Conservation (phyloP, 2,113 vertebrate species). For the Reinhardtius hippoglossoides region DNA sequence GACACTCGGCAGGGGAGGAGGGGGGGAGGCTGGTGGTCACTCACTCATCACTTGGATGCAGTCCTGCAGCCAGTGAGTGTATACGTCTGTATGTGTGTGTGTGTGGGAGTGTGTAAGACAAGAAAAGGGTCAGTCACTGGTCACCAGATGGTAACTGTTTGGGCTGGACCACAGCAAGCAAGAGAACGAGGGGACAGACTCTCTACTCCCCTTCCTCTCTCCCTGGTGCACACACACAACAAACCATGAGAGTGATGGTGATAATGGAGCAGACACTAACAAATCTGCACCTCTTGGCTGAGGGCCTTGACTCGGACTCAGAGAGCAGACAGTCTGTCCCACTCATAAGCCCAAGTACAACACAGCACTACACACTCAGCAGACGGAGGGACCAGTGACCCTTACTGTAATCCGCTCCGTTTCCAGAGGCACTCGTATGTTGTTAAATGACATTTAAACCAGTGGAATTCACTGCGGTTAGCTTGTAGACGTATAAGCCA, state of each 20-base stretch:
- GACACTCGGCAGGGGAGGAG: constrained; percentile 51
- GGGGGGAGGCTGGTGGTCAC: constrained; percentile 54
- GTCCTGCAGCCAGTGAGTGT: constrained; percentile 42
- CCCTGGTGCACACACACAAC: constrained; percentile 47
- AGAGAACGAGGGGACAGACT: constrained; percentile 64
- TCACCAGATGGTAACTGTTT: constrained; percentile 85
- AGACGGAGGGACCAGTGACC: constrained; percentile 66
- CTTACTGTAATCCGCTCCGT: constrained; percentile 33
- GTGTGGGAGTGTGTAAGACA: constrained; percentile 34
- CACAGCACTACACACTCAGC: constrained; percentile 50
- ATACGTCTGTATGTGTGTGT: constrained; percentile 39
- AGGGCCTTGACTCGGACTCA: constrained; percentile 60
- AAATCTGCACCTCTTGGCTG: constrained; percentile 74
- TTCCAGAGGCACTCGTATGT: constrained; percentile 66
- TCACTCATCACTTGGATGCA: constrained; percentile 78
- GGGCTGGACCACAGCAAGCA: constrained; percentile 69
- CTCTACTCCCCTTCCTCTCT: constrained; percentile 38
- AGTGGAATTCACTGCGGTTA: constrained; percentile 66
- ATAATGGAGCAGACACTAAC: constrained; percentile 78
- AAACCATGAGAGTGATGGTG: constrained; percentile 64
- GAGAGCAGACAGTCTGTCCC: constrained; percentile 67
- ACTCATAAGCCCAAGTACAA: constrained; percentile 65
- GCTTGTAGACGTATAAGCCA: constrained; percentile 53
- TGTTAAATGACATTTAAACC: constrained; percentile 66
- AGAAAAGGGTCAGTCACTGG: constrained; percentile 78